Conservation (phyloP, 1,140 invertebrate species). For the Macrostomum lignano region DNA sequence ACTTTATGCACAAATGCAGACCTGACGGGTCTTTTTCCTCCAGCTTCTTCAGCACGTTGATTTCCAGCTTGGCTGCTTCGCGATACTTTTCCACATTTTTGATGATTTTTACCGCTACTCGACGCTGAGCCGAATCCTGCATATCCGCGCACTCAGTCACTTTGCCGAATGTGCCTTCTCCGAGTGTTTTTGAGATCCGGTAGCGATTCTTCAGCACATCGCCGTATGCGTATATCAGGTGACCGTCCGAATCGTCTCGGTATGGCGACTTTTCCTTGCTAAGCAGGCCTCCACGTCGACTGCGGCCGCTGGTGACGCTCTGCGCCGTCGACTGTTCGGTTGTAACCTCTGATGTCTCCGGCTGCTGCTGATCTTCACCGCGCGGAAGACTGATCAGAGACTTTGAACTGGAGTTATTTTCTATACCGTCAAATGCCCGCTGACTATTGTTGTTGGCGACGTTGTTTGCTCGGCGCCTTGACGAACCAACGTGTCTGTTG, state of each 20-base stretch:
- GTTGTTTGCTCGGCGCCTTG: too few species aligned
- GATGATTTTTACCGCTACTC: constrained; percentile 81
- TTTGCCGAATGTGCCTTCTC: constrained; percentile 98
- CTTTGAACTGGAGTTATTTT: too few species aligned
- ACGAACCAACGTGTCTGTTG: too few species aligned
- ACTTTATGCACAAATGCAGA: constrained; percentile 88
- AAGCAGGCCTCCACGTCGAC: too few species aligned
- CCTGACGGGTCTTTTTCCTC: constrained; percentile 65
- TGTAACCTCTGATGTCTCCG: too few species aligned
- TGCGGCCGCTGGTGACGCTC: too few species aligned
- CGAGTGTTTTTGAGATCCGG: constrained; percentile 84
- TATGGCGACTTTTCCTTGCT: too few species aligned
- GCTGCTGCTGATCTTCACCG: too few species aligned
- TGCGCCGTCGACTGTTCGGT: too few species aligned
- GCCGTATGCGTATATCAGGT: constrained; percentile 89
- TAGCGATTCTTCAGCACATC: constrained; percentile 47
- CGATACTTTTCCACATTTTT: constrained; percentile 99
- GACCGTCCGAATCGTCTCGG: constrained; percentile 64
- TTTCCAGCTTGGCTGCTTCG: constrained; percentile 92
- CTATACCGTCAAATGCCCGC: too few species aligned
- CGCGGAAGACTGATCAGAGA: too few species aligned
- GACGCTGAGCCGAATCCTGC: constrained; percentile 9
- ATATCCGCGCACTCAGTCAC: constrained; percentile 81
- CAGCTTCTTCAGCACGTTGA: constrained; percentile 86
- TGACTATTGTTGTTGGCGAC: too few species aligned